These are phyloP conservation scores for Eustalomyia histrio DNA, from an alignment of 2,888 invertebrate species.

Conservation along the genomic window DNA sequence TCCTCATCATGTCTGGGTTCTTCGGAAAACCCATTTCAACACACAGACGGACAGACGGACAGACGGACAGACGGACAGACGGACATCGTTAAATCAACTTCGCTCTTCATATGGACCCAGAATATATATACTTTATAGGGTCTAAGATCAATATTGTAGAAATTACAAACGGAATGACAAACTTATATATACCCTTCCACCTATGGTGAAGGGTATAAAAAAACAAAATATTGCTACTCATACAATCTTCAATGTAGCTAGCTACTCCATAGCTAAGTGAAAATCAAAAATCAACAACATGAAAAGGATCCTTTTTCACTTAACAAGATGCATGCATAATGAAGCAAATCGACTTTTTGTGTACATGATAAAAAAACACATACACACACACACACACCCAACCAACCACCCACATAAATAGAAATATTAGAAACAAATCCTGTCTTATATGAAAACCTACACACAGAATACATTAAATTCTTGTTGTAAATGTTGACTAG, in stretches of 20 bases:
- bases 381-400: slow-evolving; percentile 16
- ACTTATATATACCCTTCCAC: no score
- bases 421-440: slow-evolving; percentile 1
- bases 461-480: slow-evolving; percentile 21
- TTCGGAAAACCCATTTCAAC: no score
- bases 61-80: no score
- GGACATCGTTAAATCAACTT: no score
- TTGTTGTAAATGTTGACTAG: slow-evolving; percentile 7
- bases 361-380: slow-evolving; percentile 3
- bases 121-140: no score
- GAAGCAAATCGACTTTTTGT: slow-evolving; percentile 57
- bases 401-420: no score
- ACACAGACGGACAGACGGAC: no score
- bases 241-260: neutral
- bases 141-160: no score
- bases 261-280: neutral
- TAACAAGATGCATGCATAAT: slow-evolving; percentile 59
- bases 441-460: slow-evolving; percentile 18
- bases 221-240: neutral
- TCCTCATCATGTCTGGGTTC: no score
- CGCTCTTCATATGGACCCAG: no score
- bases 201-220: no score
- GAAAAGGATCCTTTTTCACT: slow-evolving; percentile 56
- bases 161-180: no score
- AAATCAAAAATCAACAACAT: slow-evolving; percentile 48